Percentiles rank a stretch among this genome's conserved stretches.
Conservation (phyloP, 2,797 vertebrate genomes). For the Epinephelus coioides region DNA sequence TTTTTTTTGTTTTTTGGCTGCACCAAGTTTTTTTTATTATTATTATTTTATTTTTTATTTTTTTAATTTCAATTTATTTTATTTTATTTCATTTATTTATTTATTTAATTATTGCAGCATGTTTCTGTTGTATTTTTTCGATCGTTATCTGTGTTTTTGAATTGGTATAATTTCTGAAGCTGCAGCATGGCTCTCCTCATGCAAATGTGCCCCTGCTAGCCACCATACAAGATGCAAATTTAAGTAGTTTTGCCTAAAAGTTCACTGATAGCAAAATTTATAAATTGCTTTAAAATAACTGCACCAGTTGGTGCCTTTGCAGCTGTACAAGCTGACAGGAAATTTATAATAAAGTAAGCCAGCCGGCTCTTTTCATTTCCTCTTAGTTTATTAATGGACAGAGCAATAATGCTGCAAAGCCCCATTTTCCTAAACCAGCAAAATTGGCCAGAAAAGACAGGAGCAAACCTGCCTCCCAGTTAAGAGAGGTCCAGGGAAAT, state of each 20-base stretch:
- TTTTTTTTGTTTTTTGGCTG: too few species aligned
- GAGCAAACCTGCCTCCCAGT: constrained; percentile 23
- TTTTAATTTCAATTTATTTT: too few species aligned
- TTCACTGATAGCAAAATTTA: not conserved
- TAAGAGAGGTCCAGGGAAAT: constrained; percentile 51
- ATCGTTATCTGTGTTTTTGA: too few species aligned
- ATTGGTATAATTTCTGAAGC: too few species aligned
- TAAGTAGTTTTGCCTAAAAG: not conserved
- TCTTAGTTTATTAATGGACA: constrained; percentile 40
- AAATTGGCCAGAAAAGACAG: constrained; percentile 14
- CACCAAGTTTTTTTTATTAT: too few species aligned
- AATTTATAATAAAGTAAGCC: constrained; percentile 9
- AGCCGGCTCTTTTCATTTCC: constrained; percentile 31
- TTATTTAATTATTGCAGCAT: too few species aligned
- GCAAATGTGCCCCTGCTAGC: too few species aligned
- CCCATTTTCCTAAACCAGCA: constrained; percentile 27
- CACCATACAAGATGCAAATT: constrained; percentile 3
- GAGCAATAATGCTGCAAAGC: constrained; percentile 14
- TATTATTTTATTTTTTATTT: too few species aligned
- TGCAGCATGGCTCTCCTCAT: too few species aligned
- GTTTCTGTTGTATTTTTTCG: too few species aligned
- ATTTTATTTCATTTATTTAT: too few species aligned
- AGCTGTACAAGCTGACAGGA: constrained; percentile 2
- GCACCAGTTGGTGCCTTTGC: constrained; percentile 1
- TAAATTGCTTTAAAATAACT: constrained; percentile 4